Evolutionary conservation across 1,140 invertebrate genomes (phyloP).

Genomic region (Arion vulgaris): DNA sequence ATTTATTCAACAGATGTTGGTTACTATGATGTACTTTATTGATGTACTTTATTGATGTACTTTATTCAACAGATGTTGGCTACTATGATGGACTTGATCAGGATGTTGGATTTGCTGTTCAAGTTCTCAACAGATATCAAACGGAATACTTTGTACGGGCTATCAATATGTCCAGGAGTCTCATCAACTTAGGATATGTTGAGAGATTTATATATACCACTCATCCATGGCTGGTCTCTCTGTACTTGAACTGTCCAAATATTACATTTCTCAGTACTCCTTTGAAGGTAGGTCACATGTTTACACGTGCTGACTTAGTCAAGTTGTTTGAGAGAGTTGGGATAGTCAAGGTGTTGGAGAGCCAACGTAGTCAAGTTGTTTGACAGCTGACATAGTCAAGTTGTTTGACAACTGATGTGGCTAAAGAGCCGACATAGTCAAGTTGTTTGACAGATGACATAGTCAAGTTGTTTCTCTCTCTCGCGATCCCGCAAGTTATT

Average conservation of each 20-base stretch:
- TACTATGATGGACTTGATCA: slow-evolving; percentile 55
- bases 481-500: too few species aligned
- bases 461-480: too few species aligned
- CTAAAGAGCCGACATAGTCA: too few species aligned
- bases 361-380: too few species aligned
- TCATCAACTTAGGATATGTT: slow-evolving; percentile 49
- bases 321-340: too few species aligned
- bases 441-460: too few species aligned
- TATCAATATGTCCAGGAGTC: slow-evolving; percentile 48
- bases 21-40: too few species aligned
- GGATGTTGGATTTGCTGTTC: slow-evolving; percentile 57
- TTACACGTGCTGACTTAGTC: too few species aligned
- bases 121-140: slow-evolving; percentile 65
- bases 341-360: too few species aligned
- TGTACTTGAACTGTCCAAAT: slow-evolving; percentile 64
- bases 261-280: slow-evolving; percentile 52
- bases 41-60: not conserved
- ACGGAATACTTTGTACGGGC: slow-evolving; percentile 62
- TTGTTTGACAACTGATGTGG: too few species aligned
- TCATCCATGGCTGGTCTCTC: slow-evolving; percentile 66
- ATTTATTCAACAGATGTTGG: too few species aligned
- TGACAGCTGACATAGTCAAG: too few species aligned
- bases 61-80: slow-evolving; percentile 60
- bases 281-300: slow-evolving; percentile 50
- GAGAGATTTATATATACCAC: slow-evolving; percentile 69